Conservation (phyloP, 2,888 invertebrate species). For the Lasioglossum figueresi region DNA sequence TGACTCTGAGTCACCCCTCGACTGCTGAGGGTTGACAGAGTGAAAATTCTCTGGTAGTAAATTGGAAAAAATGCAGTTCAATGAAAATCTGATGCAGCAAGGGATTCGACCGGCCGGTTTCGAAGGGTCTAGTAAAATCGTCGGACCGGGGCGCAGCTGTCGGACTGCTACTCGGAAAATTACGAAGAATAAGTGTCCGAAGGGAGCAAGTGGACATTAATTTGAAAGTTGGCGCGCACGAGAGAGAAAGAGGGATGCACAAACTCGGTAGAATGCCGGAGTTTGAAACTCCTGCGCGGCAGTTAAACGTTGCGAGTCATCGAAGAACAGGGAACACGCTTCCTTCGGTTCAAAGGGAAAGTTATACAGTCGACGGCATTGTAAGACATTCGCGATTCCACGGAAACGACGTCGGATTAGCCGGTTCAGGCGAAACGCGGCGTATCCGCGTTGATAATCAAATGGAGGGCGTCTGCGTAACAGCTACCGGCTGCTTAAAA, state of each 20-base stretch:
- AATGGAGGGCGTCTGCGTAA: conserved; percentile 38
- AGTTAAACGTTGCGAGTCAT: conserved; percentile 21
- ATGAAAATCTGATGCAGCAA: neutral
- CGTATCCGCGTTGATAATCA: conserved; percentile 38
- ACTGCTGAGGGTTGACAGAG: no score
- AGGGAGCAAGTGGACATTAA: conserved; percentile 22
- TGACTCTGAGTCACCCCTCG: no score
- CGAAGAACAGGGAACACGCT: conserved; percentile 22
- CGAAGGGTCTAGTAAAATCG: neutral
- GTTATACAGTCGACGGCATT: conserved; percentile 25
- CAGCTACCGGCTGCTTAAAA: conserved; percentile 23
- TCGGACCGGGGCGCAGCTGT: neutral
- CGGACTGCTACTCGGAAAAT: conserved; percentile 1
- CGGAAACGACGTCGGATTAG: conserved; percentile 59
- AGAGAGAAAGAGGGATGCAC: neutral
- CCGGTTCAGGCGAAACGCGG: conserved; percentile 44
- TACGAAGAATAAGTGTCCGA: conserved; percentile 19
- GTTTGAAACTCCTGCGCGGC: conserved; percentile 25
- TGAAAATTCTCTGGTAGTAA: neutral
- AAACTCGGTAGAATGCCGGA: neutral
- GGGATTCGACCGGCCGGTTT: neutral
- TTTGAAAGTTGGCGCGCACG: conserved; percentile 9
- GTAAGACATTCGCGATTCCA: conserved; percentile 65
- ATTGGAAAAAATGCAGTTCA: neutral
- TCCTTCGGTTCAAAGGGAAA: conserved; percentile 29